Percentiles rank a stretch among this genome's conserved stretches.
Evolutionary conservation across 2,888 invertebrate species (phyloP).

Genomic region (Nephrocerus scutellatus): DNA sequence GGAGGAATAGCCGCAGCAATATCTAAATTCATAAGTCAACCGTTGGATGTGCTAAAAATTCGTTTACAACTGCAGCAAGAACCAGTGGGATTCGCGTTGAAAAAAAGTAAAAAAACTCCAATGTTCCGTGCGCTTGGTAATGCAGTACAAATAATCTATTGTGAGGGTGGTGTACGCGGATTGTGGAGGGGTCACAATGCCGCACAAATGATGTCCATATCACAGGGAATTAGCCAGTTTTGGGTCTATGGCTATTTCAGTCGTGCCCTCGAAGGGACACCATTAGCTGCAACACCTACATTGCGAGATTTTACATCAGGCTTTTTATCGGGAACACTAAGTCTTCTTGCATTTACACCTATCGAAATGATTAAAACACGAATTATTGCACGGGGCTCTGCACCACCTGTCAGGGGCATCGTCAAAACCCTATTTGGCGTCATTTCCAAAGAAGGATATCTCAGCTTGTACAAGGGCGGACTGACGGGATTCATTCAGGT

Average conservation of each 20-base stretch:
- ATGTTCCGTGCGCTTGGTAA: slow-evolving; percentile 1
- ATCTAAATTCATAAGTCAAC: slow-evolving; percentile 9
- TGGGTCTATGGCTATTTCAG: slow-evolving; percentile 8
- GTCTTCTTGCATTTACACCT: neutral
- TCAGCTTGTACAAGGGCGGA: slow-evolving; percentile 7
- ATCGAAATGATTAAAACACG: slow-evolving; percentile 10
- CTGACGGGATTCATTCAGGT: slow-evolving; percentile 7
- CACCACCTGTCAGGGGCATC: neutral
- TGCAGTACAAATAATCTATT: neutral
- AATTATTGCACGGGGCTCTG: slow-evolving; percentile 1
- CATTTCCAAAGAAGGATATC: neutral
- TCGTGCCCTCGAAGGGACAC: neutral
- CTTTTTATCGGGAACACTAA: slow-evolving; percentile 8
- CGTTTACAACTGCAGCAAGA: slow-evolving; percentile 9
- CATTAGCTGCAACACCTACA: neutral
- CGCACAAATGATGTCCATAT: slow-evolving; percentile 6
- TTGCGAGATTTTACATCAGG: slow-evolving; percentile 11
- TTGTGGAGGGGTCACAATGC: slow-evolving; percentile 14
- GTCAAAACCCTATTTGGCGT: neutral
- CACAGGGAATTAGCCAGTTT: slow-evolving; percentile 9
- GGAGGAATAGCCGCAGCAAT: slow-evolving; percentile 6
- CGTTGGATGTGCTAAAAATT: slow-evolving; percentile 11
- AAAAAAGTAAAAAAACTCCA: neutral
- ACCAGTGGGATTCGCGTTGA: neutral
- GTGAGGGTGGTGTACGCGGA: slow-evolving; percentile 8